Evolutionary conservation across 1,140 invertebrate genomes (phyloP).

Genomic region (Chrysopa pallens): DNA sequence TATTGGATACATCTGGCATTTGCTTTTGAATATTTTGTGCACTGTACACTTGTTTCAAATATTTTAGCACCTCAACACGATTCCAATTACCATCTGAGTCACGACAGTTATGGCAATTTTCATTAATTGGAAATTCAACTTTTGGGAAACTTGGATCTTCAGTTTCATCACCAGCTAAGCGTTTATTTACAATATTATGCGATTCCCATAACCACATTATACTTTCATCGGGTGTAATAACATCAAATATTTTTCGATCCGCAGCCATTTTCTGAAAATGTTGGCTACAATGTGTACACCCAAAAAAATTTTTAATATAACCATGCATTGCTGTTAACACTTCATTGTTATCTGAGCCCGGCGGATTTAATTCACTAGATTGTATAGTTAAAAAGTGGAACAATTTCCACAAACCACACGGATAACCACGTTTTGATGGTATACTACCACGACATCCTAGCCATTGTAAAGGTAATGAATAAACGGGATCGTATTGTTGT

Average conservation of each 20-base stretch:
- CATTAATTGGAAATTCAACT: constrained; percentile 64
- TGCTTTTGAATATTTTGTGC: constrained; percentile 27
- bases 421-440: constrained; percentile 64
- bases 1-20: constrained; percentile 18
- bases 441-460: constrained; percentile 67
- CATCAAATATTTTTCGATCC: constrained; percentile 42
- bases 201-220: constrained; percentile 89
- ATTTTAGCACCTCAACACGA: constrained; percentile 46
- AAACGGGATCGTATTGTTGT: constrained; percentile 26
- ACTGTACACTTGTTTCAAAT: constrained; percentile 57
- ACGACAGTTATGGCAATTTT: constrained; percentile 53
- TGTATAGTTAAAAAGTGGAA: constrained; percentile 88
- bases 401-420: constrained; percentile 87
- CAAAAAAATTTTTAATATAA: constrained; percentile 87
- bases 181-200: constrained; percentile 85
- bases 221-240: constrained; percentile 48
- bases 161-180: constrained; percentile 65
- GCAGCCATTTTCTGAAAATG: constrained; percentile 76
- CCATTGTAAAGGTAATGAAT: constrained; percentile 41
- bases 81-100: constrained; percentile 42
- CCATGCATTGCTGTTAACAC: constrained; percentile 68
- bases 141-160: constrained; percentile 88
- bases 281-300: constrained; percentile 73
- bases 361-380: constrained; percentile 29
- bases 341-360: constrained; percentile 33